Percentiles rank a stretch among this genome's conserved stretches.
Evolutionary conservation across 1,140 invertebrate species (phyloP).

Genomic region (Aplysia californica): DNA sequence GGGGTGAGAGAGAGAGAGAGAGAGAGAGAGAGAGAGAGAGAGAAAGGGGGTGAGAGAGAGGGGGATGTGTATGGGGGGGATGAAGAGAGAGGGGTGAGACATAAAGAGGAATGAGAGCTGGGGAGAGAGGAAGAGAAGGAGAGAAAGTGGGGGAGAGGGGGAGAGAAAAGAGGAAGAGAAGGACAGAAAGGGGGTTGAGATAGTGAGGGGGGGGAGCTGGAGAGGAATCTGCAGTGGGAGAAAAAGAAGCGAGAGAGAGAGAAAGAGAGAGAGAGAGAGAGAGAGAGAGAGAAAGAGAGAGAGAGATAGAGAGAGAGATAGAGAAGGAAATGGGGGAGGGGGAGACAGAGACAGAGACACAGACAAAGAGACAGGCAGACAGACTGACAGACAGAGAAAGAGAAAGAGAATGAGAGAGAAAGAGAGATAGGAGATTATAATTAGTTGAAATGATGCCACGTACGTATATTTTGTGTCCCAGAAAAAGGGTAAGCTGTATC

Average conservation of each 20-base stretch:
- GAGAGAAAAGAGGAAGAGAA: neutral
- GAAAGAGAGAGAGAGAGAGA: slow-evolving; percentile 16
- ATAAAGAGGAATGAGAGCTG: neutral
- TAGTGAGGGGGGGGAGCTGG: too few relatives aligned
- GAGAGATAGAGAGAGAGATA: slow-evolving; percentile 10
- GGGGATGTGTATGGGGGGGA: neutral
- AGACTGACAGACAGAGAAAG: neutral
- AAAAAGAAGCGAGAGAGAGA: slow-evolving; percentile 1
- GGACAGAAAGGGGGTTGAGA: neutral
- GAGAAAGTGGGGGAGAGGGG: slow-evolving; percentile 6
- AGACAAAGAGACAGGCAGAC: neutral
- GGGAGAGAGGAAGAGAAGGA: neutral
- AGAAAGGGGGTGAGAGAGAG: slow-evolving; percentile 17
- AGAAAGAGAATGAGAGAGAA: neutral
- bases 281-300: slow-evolving; percentile 17
- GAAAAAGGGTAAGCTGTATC: too few relatives aligned
- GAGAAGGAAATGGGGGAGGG: neutral
- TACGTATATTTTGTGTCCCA: too few relatives aligned
- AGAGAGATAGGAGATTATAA: neutral
- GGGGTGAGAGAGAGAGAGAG: neutral
- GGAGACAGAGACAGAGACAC: neutral
- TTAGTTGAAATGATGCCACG: too few relatives aligned
- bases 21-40: slow-evolving; percentile 10
- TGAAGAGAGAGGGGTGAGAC: neutral
- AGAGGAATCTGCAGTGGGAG: neutral